phyloP scores from a whole-genome alignment of 2,888 invertebrate genomes.

The Cylloceria caligata region DNA sequence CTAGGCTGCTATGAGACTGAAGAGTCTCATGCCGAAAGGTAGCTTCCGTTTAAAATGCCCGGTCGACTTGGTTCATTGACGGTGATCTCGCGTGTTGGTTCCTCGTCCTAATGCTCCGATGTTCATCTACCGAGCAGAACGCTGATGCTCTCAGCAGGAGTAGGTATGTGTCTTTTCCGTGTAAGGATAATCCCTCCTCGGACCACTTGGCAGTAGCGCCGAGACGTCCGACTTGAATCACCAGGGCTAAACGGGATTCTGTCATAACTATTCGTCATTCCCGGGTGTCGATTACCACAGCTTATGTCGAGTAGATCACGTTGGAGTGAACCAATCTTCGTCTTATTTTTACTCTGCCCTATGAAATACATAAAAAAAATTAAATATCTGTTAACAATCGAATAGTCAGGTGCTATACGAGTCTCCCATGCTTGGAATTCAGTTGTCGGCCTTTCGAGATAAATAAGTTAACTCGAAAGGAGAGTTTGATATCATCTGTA shows the following conservation, averaged over 20 bases:
- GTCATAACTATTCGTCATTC: slow-evolving; percentile 29
- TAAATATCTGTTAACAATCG: neutral
- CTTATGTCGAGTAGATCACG: neutral
- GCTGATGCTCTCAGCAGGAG: neutral
- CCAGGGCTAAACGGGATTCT: slow-evolving; percentile 23
- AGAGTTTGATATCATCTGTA: neutral
- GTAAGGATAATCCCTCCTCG: slow-evolving; percentile 43
- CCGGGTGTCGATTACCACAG: neutral
- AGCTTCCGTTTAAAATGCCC: neutral
- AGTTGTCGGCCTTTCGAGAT: neutral
- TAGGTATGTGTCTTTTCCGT: neutral
- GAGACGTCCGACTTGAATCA: slow-evolving; percentile 6
- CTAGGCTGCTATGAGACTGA: neutral
- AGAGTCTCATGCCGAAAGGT: neutral
- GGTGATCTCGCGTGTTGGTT: slow-evolving; percentile 17
- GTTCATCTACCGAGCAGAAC: neutral
- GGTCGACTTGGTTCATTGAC: slow-evolving; percentile 10
- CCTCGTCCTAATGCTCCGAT: neutral
- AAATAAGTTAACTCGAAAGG: neutral
- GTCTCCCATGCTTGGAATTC: neutral
- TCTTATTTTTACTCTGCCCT: neutral
- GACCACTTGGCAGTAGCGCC: slow-evolving; percentile 1
- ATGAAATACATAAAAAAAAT: neutral
- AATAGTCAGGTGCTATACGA: neutral
- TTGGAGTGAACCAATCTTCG: neutral